Base-by-base conservation (phyloP, 1,140 invertebrate genomes). In the Cotesia vestalis region DNA sequence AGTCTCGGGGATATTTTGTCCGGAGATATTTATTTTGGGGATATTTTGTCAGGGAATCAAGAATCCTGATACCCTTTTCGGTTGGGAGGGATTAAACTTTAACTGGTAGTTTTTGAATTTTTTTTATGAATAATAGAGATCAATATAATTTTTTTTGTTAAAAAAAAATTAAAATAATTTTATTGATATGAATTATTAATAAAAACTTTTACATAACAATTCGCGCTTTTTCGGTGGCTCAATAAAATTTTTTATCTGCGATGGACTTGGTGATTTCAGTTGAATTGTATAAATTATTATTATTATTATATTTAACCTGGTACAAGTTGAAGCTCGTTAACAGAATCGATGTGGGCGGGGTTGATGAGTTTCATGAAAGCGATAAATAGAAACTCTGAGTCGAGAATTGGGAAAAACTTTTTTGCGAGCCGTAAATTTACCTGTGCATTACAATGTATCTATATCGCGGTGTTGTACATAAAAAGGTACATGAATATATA, bases 271-370 rank as follows among this genome's bases (percentile, higher is more conserved):
- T 9, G 17, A 20, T 59, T 59, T 5, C 5, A 20, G 4, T 59
- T 59, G 5, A 59, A 27, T 59, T 59, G 17, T 20, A 3, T 20
- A 20, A 59, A 27, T 20, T 59, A 27, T 59, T 59, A 12, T 59
- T 59, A 12, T 20, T 9, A 59, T 55, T 8, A 55, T 14, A 17
- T 66, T 34, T 66, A 14, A 20, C 46, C 11, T 53, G 34, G 46
- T 38, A 62, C 60, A 55, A 67, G 66, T 67, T 67, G 9, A n/a
- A 51, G 3, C 14, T 64, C 66, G 66, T 67, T 67, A 67, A 55
- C 51, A 51, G 20, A 64, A 14, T 64, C 17, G 27, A 64, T 64
- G 27, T 64, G 53, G n/a, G 14, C n/a, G 62, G 20, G 40, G n/a
- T 46, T 64, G 62, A 46, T 27, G 62, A 64, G 62, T 64, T 64